Percentiles rank a stretch among this genome's conserved stretches.
Evolutionary conservation across 2,797 vertebrate genomes (phyloP).

Genomic region (Melopsittacus undulatus): DNA sequence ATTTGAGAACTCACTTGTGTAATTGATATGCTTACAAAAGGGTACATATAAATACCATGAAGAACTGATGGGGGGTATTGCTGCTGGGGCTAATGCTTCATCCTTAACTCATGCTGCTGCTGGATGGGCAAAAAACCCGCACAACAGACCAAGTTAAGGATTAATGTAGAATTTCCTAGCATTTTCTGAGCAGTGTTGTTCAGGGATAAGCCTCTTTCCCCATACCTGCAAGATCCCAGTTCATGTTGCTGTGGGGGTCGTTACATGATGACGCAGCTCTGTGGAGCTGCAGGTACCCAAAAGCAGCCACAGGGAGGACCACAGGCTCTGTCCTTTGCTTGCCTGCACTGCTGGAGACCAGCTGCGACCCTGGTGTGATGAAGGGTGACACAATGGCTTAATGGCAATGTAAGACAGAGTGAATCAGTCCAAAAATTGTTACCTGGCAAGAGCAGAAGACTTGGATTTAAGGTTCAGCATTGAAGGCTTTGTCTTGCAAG

Average conservation of each 20-base stretch:
- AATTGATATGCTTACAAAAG: slow-evolving; percentile 7
- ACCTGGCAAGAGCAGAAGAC: background rate
- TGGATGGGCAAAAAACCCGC: background rate
- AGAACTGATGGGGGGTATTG: background rate
- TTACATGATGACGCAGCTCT: background rate
- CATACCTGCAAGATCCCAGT: background rate
- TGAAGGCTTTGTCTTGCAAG: background rate
- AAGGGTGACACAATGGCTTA: background rate
- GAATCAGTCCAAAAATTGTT: background rate
- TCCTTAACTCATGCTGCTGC: slow-evolving; percentile 17
- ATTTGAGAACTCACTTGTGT: slow-evolving; percentile 19
- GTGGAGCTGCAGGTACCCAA: background rate
- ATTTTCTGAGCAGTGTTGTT: background rate
- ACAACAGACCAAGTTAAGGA: slow-evolving; percentile 1
- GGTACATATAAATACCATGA: slow-evolving; percentile 17
- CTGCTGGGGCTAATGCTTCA: background rate
- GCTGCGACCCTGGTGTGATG: rapidly evolving
- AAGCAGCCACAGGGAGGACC: background rate
- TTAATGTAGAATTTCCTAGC: background rate
- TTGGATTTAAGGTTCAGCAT: background rate
- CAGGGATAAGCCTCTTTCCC: background rate
- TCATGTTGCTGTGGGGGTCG: rapidly evolving
- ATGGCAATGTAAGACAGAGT: background rate
- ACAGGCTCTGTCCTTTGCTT: background rate
- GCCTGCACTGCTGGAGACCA: rapidly evolving